These are phyloP conservation scores for Pelodiscus sinensis DNA, from an alignment of 2,113 vertebrate genomes.

Conservation along the genomic window DNA sequence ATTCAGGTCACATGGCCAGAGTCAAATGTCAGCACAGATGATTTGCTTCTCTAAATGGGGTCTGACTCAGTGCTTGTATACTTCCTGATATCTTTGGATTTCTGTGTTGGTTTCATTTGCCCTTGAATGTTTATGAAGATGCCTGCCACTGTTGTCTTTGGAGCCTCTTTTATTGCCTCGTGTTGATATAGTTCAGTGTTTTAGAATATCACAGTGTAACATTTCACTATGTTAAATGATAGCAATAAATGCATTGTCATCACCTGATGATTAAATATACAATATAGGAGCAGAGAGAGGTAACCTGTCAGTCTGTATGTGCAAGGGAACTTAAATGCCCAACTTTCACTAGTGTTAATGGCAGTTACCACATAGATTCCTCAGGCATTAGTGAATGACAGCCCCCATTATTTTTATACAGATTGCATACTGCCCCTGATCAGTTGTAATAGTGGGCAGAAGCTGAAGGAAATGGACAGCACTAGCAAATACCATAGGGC, in stretches of 20 bases:
- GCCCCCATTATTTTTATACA: background rate
- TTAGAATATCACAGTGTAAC: background rate
- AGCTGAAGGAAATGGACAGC: background rate
- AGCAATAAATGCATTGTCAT: background rate
- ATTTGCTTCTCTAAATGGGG: background rate
- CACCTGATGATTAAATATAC: background rate
- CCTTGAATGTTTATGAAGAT: background rate
- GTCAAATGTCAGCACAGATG: background rate
- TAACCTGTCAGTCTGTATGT: background rate
- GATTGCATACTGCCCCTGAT: background rate
- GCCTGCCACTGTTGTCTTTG: background rate
- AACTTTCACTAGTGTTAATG: background rate
- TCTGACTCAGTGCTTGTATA: background rate
- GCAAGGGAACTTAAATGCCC: background rate
- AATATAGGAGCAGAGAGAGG: background rate
- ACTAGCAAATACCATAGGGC: background rate
- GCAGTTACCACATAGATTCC: background rate
- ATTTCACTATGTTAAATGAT: background rate
- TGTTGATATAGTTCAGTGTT: background rate
- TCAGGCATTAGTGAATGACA: background rate
- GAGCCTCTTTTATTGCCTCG: background rate
- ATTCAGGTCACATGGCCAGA: background rate
- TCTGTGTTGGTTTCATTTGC: background rate
- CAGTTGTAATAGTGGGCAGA: background rate
- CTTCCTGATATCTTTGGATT: background rate